Percentiles rank a stretch among this genome's conserved stretches.
phyloP scores from a whole-genome alignment of 1,140 invertebrate species.

The Aphelenchoides besseyi region DNA sequence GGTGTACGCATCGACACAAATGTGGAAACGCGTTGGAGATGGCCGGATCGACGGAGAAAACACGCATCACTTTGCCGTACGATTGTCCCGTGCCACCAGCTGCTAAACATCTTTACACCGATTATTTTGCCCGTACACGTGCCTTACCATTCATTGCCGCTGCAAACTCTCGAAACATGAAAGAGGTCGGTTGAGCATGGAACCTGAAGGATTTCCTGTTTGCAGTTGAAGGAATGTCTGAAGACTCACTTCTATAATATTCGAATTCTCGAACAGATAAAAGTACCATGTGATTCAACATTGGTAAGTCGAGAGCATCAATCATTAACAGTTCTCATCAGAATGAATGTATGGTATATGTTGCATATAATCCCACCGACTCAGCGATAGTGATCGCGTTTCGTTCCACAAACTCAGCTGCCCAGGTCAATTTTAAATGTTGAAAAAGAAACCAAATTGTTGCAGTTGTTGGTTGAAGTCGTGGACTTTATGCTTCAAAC shows the following conservation, averaged over 20 bases:
- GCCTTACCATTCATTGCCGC: conserved; percentile 46
- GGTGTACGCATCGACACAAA: neutral
- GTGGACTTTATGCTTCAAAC: conserved; percentile 43
- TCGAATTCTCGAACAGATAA: neutral
- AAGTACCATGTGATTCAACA: neutral
- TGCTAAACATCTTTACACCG: conserved; percentile 22
- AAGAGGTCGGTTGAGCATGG: conserved; percentile 32
- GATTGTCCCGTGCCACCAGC: conserved; percentile 37
- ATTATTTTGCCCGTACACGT: conserved; percentile 40
- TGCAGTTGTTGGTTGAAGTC: conserved; percentile 44
- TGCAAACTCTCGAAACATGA: conserved; percentile 25
- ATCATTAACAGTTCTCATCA: conserved; percentile 10
- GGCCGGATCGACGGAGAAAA: conserved; percentile 1
- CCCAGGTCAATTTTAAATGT: conserved; percentile 31
- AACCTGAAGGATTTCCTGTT: neutral
- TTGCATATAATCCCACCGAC: conserved; percentile 43
- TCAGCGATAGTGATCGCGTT: conserved; percentile 46
- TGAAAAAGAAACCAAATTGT: neutral
- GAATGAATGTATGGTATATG: conserved; percentile 34
- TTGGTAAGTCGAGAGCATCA: neutral
- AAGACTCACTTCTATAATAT: neutral
- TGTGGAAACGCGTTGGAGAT: conserved; percentile 14
- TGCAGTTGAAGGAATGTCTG: conserved; percentile 3
- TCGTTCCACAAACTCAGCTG: conserved; percentile 43
- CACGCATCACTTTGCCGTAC: conserved; percentile 30